Conservation (phyloP, 2,888 invertebrate species). For the Andrena bucephala region DNA sequence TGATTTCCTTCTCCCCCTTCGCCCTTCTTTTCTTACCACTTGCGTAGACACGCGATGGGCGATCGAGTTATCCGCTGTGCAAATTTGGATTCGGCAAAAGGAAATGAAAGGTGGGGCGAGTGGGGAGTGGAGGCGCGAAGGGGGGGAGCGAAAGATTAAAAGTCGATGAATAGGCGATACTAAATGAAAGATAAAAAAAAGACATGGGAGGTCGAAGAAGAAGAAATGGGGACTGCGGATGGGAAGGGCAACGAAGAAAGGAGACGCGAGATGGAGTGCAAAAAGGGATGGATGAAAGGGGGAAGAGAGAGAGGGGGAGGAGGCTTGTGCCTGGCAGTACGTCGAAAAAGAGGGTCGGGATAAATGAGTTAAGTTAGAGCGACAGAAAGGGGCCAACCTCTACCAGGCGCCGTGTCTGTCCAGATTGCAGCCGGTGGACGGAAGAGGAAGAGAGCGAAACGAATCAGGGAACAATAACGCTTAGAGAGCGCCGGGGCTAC, state of each 20-base stretch:
- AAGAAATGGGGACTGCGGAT: background rate
- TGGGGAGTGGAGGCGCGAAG: background rate
- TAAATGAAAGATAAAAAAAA: background rate
- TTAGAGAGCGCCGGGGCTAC: constrained; percentile 41
- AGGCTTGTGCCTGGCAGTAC: constrained; percentile 71
- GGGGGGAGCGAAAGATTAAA: background rate
- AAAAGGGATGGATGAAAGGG: background rate
- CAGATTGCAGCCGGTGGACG: constrained; percentile 58
- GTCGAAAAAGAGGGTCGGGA: constrained; percentile 73
- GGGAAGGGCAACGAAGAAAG: background rate
- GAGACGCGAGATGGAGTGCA: background rate
- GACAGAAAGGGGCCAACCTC: constrained; percentile 63
- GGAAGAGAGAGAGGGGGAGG: constrained; percentile 9
- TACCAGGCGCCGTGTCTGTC: constrained; percentile 69
- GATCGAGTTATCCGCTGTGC: constrained; percentile 34
- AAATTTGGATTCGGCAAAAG: constrained; percentile 35
- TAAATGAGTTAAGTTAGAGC: constrained; percentile 72
- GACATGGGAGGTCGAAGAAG: background rate
- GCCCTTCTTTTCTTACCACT: background rate
- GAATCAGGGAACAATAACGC: constrained; percentile 68
- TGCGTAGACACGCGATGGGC: constrained; percentile 23
- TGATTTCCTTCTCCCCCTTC: constrained; percentile 31
- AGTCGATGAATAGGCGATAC: constrained; percentile 9
- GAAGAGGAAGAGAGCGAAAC: constrained; percentile 51
- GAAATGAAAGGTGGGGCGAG: background rate